Percentiles rank a stretch among this genome's conserved stretches.
These are phyloP conservation scores for Brachionus paranguensis DNA, from an alignment of 1,140 invertebrate genomes.

Conservation along the genomic window DNA sequence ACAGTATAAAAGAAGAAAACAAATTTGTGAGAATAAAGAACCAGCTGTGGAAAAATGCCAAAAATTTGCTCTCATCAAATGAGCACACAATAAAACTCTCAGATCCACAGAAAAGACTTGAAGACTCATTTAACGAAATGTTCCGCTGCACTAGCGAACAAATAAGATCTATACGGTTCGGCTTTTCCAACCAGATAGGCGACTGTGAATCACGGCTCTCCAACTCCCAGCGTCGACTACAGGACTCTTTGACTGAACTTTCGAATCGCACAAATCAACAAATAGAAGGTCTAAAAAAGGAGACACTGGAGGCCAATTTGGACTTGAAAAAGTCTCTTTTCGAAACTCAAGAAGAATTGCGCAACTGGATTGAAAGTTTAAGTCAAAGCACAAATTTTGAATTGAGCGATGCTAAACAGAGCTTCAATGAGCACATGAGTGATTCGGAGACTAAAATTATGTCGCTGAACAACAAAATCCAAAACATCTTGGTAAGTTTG, in stretches of 20 bases:
- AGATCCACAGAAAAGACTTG: slow-evolving; percentile 36
- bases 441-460: slow-evolving; percentile 8
- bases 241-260: slow-evolving; percentile 24
- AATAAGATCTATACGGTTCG: slow-evolving; percentile 17
- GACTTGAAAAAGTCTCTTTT: not conserved
- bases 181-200: slow-evolving; percentile 34
- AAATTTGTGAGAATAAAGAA: not conserved
- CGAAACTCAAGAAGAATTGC: not conserved
- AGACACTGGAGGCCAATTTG: not conserved
- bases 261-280: slow-evolving; percentile 16
- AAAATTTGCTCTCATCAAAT: slow-evolving; percentile 8
- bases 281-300: not conserved
- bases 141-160: not conserved
- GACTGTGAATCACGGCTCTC: slow-evolving; percentile 8
- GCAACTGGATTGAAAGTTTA: not conserved
- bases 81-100: slow-evolving; percentile 28
- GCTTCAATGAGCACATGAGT: not conserved
- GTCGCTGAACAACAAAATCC: slow-evolving; percentile 1
- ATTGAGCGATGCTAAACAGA: not conserved
- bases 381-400: not conserved
- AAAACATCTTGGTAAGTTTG: slow-evolving; percentile 5
- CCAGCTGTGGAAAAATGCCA: not conserved
- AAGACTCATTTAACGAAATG: slow-evolving; percentile 35
- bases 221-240: not conserved
- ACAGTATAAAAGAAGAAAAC: slow-evolving; percentile 4